Base-by-base conservation (phyloP, 2,888 invertebrate species). In the Taenaris catops region DNA sequence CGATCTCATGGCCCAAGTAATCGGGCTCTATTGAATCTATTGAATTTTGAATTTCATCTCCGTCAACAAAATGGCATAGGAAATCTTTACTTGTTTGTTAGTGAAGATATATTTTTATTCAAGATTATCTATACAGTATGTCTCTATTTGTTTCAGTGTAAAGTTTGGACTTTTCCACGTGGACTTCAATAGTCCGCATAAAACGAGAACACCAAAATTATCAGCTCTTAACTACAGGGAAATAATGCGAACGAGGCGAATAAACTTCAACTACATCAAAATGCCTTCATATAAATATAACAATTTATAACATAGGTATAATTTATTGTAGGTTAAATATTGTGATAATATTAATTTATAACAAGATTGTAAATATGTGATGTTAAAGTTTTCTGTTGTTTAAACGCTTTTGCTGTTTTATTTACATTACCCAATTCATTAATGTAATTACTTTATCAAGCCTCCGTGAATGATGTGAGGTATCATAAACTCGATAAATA, bases 161-260 rank as follows among this genome's bases (percentile, higher is more conserved):
- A 81, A 80, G 49, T 88, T 88, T 40, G 88, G 88, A 1, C 55
- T 88, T 5, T 87, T 71, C 49, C 68, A 73, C 38, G 87, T 88
- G 2, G 83, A 88, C 45, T 88, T 79, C 49, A 49, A 65, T 6
- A 74, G 73, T 41, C 64, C 76, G 7, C 55, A 78, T 8, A 71
- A 55, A 33, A 75, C 75, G 1, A 67, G 88, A 19, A 86, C 73
- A 1, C 73, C 87, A 0, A 87, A 86, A 44, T 54, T 84, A 6
- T 88, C 87, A 2, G 87, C 80, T 0, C 47, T 63, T 4, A 80
- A 73, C 47, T 87, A 71, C 44, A 55, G 59, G 4, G 68, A 84
- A 34, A 83, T 88, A n/a, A 76, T 78, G 3, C 53, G 60, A 2
- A 72, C 72, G 4, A 58, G 63, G 28, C 55, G 55, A 21, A 67